Conservation (phyloP, 2,797 vertebrate genomes). For the Acrocephalus scirpaceus region DNA sequence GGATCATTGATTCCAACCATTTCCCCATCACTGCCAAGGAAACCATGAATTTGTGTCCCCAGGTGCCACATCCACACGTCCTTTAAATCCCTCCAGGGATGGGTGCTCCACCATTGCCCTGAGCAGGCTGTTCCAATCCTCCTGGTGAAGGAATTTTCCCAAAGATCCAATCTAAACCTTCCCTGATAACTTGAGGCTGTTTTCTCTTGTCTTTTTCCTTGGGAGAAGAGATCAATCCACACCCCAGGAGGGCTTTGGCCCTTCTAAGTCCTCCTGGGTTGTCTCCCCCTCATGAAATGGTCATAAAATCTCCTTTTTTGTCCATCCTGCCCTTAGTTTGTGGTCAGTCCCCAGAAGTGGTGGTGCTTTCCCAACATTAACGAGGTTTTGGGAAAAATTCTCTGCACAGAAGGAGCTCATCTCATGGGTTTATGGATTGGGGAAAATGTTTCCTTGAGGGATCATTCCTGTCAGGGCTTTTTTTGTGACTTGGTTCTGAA, state of each 20-base stretch:
- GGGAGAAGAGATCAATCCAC: neutral
- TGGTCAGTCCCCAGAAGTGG: neutral
- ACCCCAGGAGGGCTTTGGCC: neutral
- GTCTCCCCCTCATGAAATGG: rapidly evolving
- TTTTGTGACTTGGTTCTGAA: neutral
- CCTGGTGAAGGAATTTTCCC: neutral
- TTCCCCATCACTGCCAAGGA: neutral
- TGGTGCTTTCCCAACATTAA: neutral
- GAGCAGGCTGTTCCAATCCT: neutral
- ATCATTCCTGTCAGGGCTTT: neutral
- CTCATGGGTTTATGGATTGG: rapidly evolving
- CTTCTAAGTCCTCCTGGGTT: neutral
- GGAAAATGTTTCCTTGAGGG: neutral
- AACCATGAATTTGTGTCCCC: neutral
- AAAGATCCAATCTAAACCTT: neutral
- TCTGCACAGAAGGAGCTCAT: neutral
- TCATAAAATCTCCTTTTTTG: neutral
- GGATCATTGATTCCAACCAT: neutral
- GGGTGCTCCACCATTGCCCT: too few species aligned
- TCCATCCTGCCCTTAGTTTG: neutral
- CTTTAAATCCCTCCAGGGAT: neutral
- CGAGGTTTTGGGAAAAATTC: neutral
- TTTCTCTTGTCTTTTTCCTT: neutral
- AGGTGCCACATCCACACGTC: rapidly evolving
- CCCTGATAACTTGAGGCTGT: neutral